These are phyloP conservation scores for Barbus barbus DNA, from an alignment of 2,113 vertebrate genomes.

Conservation along the genomic window DNA sequence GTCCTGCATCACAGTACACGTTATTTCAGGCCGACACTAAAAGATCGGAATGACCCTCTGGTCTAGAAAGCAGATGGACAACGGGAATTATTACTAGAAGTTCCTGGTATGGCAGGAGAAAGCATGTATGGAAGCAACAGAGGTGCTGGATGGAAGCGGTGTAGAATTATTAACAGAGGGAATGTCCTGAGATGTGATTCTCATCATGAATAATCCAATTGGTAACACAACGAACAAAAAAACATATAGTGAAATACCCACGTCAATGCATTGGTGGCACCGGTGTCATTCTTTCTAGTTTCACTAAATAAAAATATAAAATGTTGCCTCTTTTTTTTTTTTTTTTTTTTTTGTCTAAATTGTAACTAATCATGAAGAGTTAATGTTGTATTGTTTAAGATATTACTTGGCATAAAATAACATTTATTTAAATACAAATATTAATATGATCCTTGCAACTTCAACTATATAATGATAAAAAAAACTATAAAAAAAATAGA, in stretches of 20 bases:
- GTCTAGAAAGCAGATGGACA: constrained; percentile 51
- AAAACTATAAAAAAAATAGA: background rate
- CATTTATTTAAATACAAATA: background rate
- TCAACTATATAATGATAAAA: background rate
- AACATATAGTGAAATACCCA: background rate
- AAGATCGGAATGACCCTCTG: constrained; percentile 43
- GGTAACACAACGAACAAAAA: background rate
- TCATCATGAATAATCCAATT: background rate
- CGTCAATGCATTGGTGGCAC: background rate
- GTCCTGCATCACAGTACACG: constrained; percentile 64
- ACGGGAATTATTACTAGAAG: background rate
- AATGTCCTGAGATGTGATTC: background rate
- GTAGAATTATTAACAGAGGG: background rate
- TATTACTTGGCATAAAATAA: background rate
- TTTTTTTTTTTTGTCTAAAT: background rate
- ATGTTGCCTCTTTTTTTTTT: background rate
- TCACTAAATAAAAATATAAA: background rate
- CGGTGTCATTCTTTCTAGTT: background rate
- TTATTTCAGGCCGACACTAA: constrained; percentile 62
- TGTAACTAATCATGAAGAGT: background rate
- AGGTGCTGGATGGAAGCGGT: background rate
- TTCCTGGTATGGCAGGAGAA: background rate
- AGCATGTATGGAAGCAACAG: background rate
- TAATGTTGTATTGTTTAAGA: background rate
- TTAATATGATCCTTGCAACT: background rate